Percentiles rank a stretch among this genome's conserved stretches.
Evolutionary conservation across 2,113 vertebrate species (phyloP).

Genomic region (Sylvia atricapilla): DNA sequence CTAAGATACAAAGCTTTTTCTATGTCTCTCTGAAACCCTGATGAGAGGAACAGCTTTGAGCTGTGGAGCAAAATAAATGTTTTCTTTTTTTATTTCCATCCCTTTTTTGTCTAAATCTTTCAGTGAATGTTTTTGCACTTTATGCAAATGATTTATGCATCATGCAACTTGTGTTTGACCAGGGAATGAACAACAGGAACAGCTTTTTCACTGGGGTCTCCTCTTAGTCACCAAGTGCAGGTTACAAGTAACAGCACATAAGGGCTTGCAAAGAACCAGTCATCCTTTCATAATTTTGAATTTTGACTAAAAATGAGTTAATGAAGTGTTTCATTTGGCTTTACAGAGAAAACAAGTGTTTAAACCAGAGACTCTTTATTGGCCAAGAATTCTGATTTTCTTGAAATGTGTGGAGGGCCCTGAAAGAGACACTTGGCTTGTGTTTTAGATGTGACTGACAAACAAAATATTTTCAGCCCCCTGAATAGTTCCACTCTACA

Average conservation of each 20-base stretch:
- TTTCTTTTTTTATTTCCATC: background rate
- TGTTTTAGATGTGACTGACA: background rate
- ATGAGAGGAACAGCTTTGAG: background rate
- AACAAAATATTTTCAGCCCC: background rate
- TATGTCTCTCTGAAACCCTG: background rate
- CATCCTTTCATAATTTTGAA: background rate
- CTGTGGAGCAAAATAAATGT: background rate
- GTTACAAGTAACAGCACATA: background rate
- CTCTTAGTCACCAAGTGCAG: background rate
- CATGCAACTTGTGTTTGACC: background rate
- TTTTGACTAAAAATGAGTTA: background rate
- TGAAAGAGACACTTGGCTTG: background rate
- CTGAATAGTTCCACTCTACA: background rate
- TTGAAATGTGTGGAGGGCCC: background rate
- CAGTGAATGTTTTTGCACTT: background rate
- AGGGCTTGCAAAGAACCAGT: background rate
- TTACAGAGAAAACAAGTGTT: background rate
- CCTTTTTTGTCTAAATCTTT: background rate
- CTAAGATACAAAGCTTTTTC: background rate
- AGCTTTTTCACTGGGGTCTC: background rate
- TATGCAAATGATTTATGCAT: background rate
- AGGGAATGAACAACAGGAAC: background rate
- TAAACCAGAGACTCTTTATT: background rate
- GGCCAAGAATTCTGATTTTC: background rate
- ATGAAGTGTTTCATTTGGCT: background rate